A percentile compares a stretch with the other conserved stretches of the same genome.
phyloP scores from a whole-genome alignment of 2,888 invertebrate species.

The Drosophila putrida region DNA sequence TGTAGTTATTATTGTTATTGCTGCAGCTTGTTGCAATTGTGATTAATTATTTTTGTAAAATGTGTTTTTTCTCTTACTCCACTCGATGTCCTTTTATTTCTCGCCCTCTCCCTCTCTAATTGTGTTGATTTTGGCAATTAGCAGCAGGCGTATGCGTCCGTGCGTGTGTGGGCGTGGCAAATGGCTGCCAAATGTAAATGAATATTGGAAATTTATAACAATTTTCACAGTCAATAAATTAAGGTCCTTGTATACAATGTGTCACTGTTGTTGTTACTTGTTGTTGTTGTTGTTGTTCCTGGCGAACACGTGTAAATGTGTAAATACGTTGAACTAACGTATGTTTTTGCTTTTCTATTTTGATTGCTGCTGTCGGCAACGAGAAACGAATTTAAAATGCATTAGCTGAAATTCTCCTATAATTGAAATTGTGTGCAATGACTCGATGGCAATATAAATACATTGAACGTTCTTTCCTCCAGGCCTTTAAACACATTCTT shows the following conservation, averaged over 20 bases:
- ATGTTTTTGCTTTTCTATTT: slow-evolving; percentile 54
- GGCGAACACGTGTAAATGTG: slow-evolving; percentile 45
- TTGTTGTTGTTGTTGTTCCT: slow-evolving; percentile 15
- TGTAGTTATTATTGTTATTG: slow-evolving; percentile 17
- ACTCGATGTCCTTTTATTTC: not conserved
- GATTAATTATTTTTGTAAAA: slow-evolving; percentile 59
- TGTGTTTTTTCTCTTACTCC: slow-evolving; percentile 10
- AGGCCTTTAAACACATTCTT: not conserved
- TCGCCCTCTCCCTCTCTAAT: slow-evolving; percentile 21
- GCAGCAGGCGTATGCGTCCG: slow-evolving; percentile 29
- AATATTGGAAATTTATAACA: slow-evolving; percentile 58
- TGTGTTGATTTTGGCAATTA: slow-evolving; percentile 60
- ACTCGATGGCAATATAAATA: slow-evolving; percentile 35
- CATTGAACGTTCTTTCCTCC: not conserved
- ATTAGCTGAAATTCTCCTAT: slow-evolving; percentile 39
- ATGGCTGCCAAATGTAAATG: slow-evolving; percentile 38
- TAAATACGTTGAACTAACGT: slow-evolving; percentile 53
- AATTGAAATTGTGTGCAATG: slow-evolving; percentile 46
- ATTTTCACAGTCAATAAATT: slow-evolving; percentile 65
- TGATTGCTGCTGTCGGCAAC: slow-evolving; percentile 30
- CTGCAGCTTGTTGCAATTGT: slow-evolving; percentile 45
- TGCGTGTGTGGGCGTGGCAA: slow-evolving; percentile 27
- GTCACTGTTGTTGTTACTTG: not conserved
- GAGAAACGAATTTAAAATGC: slow-evolving; percentile 30
- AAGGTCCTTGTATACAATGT: slow-evolving; percentile 28